These are phyloP conservation scores for Harpegnathos saltator DNA, from an alignment of 1,140 invertebrate genomes.

Conservation along the genomic window DNA sequence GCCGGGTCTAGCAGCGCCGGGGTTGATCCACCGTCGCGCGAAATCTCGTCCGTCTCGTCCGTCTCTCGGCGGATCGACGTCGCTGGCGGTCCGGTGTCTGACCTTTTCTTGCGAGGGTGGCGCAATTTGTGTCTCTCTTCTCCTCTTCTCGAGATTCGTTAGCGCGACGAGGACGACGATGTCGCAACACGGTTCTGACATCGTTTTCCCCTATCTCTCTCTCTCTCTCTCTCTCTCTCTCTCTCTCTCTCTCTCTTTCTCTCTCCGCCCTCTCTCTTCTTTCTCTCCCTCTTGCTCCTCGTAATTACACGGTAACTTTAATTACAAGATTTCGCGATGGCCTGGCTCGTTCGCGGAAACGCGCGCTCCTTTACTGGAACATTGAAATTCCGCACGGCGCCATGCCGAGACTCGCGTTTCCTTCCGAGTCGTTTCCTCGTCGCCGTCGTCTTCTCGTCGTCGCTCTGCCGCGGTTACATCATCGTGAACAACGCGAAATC, in stretches of 20 bases:
- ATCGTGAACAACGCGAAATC: constrained; percentile 50
- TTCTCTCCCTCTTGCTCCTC: background rate
- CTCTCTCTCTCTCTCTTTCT: too few relatives aligned
- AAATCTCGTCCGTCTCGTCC: background rate
- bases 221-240: background rate
- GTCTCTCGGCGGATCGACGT: too few relatives aligned
- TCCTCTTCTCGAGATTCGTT: constrained; percentile 1
- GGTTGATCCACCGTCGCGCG: background rate
- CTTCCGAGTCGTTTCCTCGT: constrained; percentile 17
- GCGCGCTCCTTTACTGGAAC: background rate
- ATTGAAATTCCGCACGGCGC: constrained; percentile 34
- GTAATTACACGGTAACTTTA: constrained; percentile 29
- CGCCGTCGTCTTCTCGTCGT: constrained; percentile 2
- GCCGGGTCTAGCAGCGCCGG: background rate
- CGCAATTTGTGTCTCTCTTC: background rate
- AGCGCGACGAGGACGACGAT: background rate
- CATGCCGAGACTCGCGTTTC: constrained; percentile 20
- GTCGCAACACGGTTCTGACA: background rate
- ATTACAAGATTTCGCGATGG: constrained; percentile 32
- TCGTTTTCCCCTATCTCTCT: background rate
- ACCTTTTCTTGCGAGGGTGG: background rate
- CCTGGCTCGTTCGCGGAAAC: background rate
- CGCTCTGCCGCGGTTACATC: constrained; percentile 22
- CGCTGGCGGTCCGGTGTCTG: background rate
- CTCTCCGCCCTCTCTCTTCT: too few relatives aligned